phyloP scores from a whole-genome alignment of 1,140 invertebrate species.

The Zaprionus vittiger region DNA sequence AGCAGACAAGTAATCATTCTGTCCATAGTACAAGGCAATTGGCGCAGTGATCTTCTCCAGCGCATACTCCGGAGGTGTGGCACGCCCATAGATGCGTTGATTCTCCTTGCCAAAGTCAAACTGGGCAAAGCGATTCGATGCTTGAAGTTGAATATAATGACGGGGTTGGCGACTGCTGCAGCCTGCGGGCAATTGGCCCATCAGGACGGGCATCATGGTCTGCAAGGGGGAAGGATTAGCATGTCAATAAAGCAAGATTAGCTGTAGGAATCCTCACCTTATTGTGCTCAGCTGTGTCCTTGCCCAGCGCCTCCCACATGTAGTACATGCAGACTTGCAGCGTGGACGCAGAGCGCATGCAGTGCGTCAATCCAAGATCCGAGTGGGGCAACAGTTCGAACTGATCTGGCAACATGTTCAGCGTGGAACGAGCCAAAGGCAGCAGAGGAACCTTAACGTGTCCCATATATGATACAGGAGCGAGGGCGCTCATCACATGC shows the following conservation, averaged over 20 bases:
- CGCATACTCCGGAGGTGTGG: conserved; percentile 86
- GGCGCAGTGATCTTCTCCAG: conserved; percentile 86
- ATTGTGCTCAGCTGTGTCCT: conserved; percentile 53
- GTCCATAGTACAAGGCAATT: conserved; percentile 89
- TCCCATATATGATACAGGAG: conserved; percentile 85
- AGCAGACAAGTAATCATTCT: conserved; percentile 89
- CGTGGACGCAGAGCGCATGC: conserved; percentile 35
- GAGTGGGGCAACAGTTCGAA: conserved; percentile 54
- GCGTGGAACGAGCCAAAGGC: conserved; percentile 3
- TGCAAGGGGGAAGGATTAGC: conserved; percentile 3
- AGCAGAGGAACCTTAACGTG: conserved; percentile 52
- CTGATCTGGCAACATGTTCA: conserved; percentile 21
- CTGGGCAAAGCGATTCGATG: conserved; percentile 60
- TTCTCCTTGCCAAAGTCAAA: conserved; percentile 81
- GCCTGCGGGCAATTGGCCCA: conserved; percentile 68
- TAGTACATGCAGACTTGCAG: conserved; percentile 50
- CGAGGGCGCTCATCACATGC: conserved; percentile 85
- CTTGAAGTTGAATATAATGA: conserved; percentile 63
- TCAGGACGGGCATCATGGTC: conserved; percentile 63
- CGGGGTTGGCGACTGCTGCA: conserved; percentile 48
- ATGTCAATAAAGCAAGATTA: background rate
- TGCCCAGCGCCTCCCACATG: conserved; percentile 48
- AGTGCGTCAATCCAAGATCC: conserved; percentile 18
- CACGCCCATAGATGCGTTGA: conserved; percentile 84
- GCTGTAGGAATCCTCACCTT: conserved; percentile 31